phyloP scores from a whole-genome alignment of 2,797 vertebrate species.

The Arnoldichthys spilopterus region DNA sequence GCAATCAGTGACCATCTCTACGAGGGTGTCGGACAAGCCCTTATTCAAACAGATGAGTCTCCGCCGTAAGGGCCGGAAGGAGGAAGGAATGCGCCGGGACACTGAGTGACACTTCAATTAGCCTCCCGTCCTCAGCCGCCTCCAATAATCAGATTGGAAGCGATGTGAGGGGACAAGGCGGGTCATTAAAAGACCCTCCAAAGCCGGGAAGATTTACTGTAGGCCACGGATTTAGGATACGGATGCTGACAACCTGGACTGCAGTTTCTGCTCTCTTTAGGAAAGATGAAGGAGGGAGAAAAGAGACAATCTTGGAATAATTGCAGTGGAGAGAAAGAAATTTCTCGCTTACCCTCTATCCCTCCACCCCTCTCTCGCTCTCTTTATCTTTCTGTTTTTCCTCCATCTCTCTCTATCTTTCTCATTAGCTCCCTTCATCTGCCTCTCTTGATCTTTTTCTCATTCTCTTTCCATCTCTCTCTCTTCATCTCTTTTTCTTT shows the following conservation, averaged over 20 bases:
- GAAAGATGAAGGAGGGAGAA: not conserved
- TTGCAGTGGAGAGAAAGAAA: not conserved
- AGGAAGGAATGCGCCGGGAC: conserved; percentile 60
- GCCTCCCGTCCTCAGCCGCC: conserved; percentile 65
- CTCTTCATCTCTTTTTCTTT: too few relatives aligned
- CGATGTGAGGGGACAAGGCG: conserved; percentile 68
- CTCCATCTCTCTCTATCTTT: too few relatives aligned
- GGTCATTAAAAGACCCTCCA: conserved; percentile 75
- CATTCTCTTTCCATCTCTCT: too few relatives aligned
- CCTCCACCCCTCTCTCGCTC: not conserved
- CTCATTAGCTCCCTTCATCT: too few relatives aligned
- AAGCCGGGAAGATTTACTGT: conserved; percentile 64
- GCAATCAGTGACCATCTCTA: conserved; percentile 65
- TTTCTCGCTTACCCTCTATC: not conserved
- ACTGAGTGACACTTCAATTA: conserved; percentile 84
- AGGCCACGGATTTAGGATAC: conserved; percentile 63
- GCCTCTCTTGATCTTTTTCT: too few relatives aligned
- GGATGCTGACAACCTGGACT: conserved; percentile 62
- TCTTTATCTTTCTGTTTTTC: not conserved
- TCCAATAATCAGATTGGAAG: conserved; percentile 78
- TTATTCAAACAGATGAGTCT: conserved; percentile 70
- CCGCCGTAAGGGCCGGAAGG: conserved; percentile 56
- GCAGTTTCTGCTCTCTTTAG: conserved; percentile 24
- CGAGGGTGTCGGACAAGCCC: conserved; percentile 36
- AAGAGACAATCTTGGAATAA: not conserved